A percentile compares a stretch with the other conserved stretches of the same genome.
Conservation (phyloP, 2,113 vertebrate species). For the Prinia subflava region DNA sequence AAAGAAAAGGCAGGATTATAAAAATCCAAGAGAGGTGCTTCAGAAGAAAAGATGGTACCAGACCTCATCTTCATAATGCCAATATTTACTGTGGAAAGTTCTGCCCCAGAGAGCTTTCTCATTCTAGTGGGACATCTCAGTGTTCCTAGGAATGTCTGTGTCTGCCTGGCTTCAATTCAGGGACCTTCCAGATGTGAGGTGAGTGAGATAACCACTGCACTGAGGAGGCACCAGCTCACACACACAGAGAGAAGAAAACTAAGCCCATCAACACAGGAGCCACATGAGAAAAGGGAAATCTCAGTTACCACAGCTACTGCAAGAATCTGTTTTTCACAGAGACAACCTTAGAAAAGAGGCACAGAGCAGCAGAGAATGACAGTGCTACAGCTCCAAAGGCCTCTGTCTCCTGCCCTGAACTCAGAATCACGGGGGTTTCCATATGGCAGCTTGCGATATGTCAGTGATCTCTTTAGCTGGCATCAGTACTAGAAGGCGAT, state of each 20-base stretch:
- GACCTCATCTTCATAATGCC: background rate
- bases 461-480: background rate
- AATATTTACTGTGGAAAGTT: background rate
- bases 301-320: background rate
- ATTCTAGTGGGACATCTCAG: background rate
- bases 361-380: background rate
- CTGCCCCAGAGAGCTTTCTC: background rate
- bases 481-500: background rate
- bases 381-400: background rate
- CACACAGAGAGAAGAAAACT: background rate
- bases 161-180: background rate
- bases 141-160: background rate
- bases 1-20: background rate
- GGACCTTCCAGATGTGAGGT: background rate
- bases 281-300: background rate
- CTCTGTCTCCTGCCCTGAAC: background rate
- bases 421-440: background rate
- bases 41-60: background rate
- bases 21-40: background rate
- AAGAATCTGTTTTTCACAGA: background rate
- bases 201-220: background rate
- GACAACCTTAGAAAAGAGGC: background rate
- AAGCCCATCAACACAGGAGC: background rate
- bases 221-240: background rate
- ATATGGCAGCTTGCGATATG: background rate